Base-by-base conservation (phyloP, 2,113 vertebrate genomes). In the Phalacrocorax aristotelis region DNA sequence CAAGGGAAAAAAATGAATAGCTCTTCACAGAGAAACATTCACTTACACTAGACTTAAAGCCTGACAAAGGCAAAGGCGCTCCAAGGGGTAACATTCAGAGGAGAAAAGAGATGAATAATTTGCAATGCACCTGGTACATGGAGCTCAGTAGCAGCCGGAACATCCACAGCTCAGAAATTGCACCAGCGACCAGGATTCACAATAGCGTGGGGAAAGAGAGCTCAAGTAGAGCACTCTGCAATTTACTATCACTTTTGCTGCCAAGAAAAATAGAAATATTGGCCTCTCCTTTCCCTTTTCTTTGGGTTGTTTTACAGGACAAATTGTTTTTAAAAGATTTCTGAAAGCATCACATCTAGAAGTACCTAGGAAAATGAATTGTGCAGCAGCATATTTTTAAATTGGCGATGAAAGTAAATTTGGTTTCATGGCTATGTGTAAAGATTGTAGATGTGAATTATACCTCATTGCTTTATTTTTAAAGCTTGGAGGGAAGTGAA, bases 201-300 rank as follows among this genome's bases (percentile, higher is more conserved):
- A 3, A 7, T 1, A 9, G 1, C 1, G 0, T 8, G 48, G 69
- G 58, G 20, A 22, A 66, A 65, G n/a, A 0, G 1, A 64, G 46
- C n/a, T 79, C 21, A 9, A 48, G 17, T 9, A n/a, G 40, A 64
- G 61, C 20, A 32, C 54, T 60, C 68, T 42, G 57, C 61, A 61
- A 65, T 79, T 88, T 72, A 7, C 55, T 25, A n/a, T 26, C 70
- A 3, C 64, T 77, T 79, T 21, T 77, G 25, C 64, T 62, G 5
- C 87, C 34, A 78, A 17, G 25, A 34, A 72, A 90, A 95, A 91
- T 18, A 65, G 83, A 91, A 87, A 85, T 38, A 49, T 54, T 58
- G 30, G 10, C 20, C 3, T 85, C 21, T 65, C 22, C 19, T 84
- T 38, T 25, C 13, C 11, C 4, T 8, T 15, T 5, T 51, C 7